Evolutionary conservation across 2,797 vertebrate species (phyloP), one percentile per base, ranked within the genome.

Genomic region (Microctenopoma lineatum): DNA sequence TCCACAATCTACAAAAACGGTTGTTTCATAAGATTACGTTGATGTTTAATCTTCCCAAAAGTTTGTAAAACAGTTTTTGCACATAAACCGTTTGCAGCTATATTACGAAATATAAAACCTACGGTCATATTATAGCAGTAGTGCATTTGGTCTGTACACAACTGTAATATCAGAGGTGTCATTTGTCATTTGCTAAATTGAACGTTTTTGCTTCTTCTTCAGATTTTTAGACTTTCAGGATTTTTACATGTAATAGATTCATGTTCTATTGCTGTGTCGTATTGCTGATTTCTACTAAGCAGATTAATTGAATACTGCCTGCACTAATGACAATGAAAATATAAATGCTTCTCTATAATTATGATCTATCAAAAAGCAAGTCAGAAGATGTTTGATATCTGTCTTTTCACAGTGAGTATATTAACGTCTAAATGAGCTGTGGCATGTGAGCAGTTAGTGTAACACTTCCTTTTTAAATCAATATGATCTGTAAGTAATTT

Each of bases 401-500:
- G 10, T 42, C 51, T 34, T 56, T 55, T 54, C 25, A 53, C 18
- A 13, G 48, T 38, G 36, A 53, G 14, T 42, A 38, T 63, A 14
- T 62, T 7, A n/a, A 32, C 55, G 18, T 39, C n/a, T 0, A 15
- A 62, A 46, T 41, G 45, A 36, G 18, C 32, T 25, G 25, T 57
- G 59, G 27, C 13, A 56, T 44, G 52, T 12, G 18, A 57, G 53
- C 38, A 65, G 41, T 27, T 36, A 14, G 39, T 32, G 14, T 41
- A 44, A 32, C 36, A 66, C 27, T 45, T 55, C 12, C 36, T 60
- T 55, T 59, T 53, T 27, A 36, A 70, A 83, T 66, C 66, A 54
- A 56, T 63, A 54, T 3, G 14, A 56, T 53, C 55, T 21, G 3
- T 25, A 21, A 38, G 36, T 48, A 53, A 44, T 57, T 45, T 41